Evolutionary conservation across 1,140 invertebrate species (phyloP).

Genomic region (Drosophila parabipectinata): DNA sequence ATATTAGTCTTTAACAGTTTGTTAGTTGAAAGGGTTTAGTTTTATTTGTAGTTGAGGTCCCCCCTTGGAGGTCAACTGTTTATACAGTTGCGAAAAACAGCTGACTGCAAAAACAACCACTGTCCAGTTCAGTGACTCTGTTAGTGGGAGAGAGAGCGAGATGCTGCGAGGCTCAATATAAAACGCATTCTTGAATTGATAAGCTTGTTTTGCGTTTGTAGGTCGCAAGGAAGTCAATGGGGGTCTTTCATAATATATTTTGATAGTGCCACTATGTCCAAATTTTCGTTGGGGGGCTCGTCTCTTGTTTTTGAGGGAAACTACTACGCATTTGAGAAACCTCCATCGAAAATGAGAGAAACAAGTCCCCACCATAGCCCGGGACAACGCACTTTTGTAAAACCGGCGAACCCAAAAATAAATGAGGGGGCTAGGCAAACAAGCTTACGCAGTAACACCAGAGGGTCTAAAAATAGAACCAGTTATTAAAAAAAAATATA

Average conservation of each 20-base stretch:
- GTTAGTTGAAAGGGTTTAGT: no score
- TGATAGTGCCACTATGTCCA: conserved; percentile 15
- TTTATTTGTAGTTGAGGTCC: no score
- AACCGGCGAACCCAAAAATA: conserved; percentile 22
- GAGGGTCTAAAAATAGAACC: not conserved
- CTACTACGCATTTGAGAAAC: conserved; percentile 40
- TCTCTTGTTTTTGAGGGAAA: conserved; percentile 24
- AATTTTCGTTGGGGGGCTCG: conserved; percentile 42
- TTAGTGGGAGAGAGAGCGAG: conserved; percentile 15
- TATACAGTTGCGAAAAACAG: conserved; percentile 27
- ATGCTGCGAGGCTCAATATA: conserved; percentile 38
- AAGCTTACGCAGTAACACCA: conserved; percentile 4
- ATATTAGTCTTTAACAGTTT: no score
- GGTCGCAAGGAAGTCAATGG: conserved; percentile 46
- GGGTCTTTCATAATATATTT: conserved; percentile 28
- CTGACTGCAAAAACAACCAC: conserved; percentile 48
- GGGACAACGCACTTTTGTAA: conserved; percentile 43
- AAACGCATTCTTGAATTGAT: conserved; percentile 48
- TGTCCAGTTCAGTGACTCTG: conserved; percentile 43
- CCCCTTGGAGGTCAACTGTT: not conserved
- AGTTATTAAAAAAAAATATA: not conserved
- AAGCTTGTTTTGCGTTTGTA: conserved; percentile 46
- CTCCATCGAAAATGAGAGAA: conserved; percentile 24
- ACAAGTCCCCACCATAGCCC: conserved; percentile 24
- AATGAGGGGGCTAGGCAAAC: conserved; percentile 1